Base-by-base conservation (phyloP, 2,113 vertebrate genomes). In the Chaetops frenatus region DNA sequence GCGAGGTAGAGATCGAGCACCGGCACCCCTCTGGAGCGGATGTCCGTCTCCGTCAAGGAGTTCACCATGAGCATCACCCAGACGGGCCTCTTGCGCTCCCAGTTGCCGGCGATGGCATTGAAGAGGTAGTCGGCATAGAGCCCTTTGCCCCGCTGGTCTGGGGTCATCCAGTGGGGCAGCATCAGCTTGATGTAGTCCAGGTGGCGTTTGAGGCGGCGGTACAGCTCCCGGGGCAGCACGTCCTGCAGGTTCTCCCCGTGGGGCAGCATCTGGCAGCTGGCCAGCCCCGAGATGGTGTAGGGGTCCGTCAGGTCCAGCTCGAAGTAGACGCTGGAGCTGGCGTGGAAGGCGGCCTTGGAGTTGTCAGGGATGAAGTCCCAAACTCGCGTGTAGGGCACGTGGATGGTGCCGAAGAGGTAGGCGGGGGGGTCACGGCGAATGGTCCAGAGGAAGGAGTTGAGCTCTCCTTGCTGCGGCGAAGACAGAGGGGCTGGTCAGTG, bases 51-150 rank as follows among this genome's bases (percentile, higher is more conserved):
- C 0, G 99, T 99, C 96, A 99, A 97, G 1, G 99, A 99, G 98
- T 99, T 99, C 86, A 99, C 99, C 99, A 99, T 99, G 61, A 99
- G 98, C 99, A 99, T 99, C 96, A 99, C 99, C 99, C 99, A 99
- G 50, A 99, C 99, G 0, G 99, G 99, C 92, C 99, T 98, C 96
- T 99, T 99, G 95, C 99, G 98, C 92, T 99, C 99, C 99, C 99
- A 99, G 98, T 99, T 99, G 38, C 99, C 99, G 0, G 99, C 99
- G 1, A 99, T 99, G 85, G 99, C 99, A 0, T 99, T 99, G 97
- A 99, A 99, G 61, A 99, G 98, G 97, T 99, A 99, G 97, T 99
- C 99, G 0, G 99, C 99, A 0, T 99, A 99, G 7, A 99, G 98
- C 76, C 99, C 99, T 42, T 99, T 98, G 71, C 99, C 99, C 8